Base-by-base conservation (phyloP, 2,113 vertebrate genomes). In the Dendropsophus ebraccatus region DNA sequence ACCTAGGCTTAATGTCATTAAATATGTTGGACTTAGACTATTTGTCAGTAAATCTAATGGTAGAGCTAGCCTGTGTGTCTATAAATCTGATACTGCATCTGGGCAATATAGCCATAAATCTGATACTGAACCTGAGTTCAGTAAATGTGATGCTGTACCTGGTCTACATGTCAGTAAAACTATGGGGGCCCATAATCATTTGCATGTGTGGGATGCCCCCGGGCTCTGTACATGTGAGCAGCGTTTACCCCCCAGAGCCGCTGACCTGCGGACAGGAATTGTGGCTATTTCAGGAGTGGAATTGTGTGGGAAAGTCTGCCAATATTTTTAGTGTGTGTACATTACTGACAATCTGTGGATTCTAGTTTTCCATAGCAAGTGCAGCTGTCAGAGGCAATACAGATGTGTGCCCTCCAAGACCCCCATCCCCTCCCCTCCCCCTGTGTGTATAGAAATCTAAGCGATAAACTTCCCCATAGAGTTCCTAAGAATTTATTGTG, bases 281-380 rank as follows among this genome's bases (percentile, higher is more conserved):
- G 73, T 65, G 56, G 73, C 58, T 85, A 85, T 77, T 85, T 77
- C 83, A 85, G 83, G 73, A 76, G 41, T 37, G 52, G 67, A 52
- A 65, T 76, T 49, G 83, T 62, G 73, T 85, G 83, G 73, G 73
- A 85, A 77, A 77, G n/a, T 23, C 73, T 65, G 83, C 10, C 35
- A 23, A 17, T 83, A 58, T 74, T 16, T 67, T 41, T 32, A 76
- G 56, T 84, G 73, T 85, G 45, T 85, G 30, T 85, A 78, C 73
- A 67, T 85, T 85, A 62, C 56, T 58, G 58, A 49, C 37, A 49
- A 65, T 45, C n/a, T 41, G 41, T 41, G 41, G 41, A 41, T 41
- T 16, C n/a, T 6, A 23, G 1, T 28, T 83, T 83, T 84, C 82
- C 72, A 84, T 76, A 74, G 50, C 3, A 21, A 45, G 52, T 13